Evolutionary conservation across 1,140 invertebrate genomes (phyloP), one percentile per base, ranked within the genome.

Genomic region (Drosophila bipectinata): DNA sequence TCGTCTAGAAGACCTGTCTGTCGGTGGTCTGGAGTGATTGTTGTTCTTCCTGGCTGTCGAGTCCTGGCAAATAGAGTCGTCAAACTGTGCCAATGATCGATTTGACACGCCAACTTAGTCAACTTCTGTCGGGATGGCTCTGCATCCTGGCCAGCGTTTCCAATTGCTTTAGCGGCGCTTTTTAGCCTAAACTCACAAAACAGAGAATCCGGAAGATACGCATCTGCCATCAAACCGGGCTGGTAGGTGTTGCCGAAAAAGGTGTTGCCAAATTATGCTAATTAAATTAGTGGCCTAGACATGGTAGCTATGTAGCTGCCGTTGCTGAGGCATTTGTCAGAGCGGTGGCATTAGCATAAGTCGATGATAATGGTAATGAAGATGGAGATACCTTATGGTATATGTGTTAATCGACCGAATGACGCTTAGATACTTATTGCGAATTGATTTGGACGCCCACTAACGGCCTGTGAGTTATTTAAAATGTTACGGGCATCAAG

Each of bases 21-120:
- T 32, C 32, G 83, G 83, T 72, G 72, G 83, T 88, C 82, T 45
- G 58, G 18, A 32, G 15, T 8, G 32, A 28, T 57, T 41, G 3
- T 57, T 51, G 61, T 44, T 45, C 55, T 34, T 39, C 45, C 58
- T 44, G 3, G 34, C 10, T 37, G 45, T 26, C 32, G 54, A 24
- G 24, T 48, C 24, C 28, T 15, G 52, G 57, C 64, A 79, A 90
- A 90, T 90, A 60, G 69, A 90, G 41, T 83, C 85, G 81, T 90
- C 80, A 90, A 87, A 90, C 82, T 85, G 87, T 87, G 82, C 77
- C 75, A 68, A 87, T 90, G 87, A 90, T 90, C 81, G 87, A 90
- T 90, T 90, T 82, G 87, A 59, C 72, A 90, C 87, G 79, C 67
- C 79, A 90, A 87, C 82, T 90, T 90, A 82, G 84, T 79, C 72